Evolutionary conservation across 2,888 invertebrate genomes (phyloP).

Genomic region (Kuschelorhynchus macadamiae): DNA sequence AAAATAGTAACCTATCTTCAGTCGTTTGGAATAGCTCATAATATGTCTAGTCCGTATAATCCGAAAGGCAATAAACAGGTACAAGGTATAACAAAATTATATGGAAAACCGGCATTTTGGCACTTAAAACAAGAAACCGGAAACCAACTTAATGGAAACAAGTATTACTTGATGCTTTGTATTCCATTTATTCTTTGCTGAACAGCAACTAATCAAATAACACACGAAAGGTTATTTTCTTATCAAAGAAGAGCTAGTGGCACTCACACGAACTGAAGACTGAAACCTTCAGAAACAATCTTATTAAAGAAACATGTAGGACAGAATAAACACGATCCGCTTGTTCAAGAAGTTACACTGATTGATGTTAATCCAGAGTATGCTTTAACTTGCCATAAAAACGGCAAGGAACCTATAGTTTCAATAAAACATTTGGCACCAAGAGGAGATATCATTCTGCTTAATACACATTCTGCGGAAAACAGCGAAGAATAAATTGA

Average conservation of each 20-base stretch:
- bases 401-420: neutral
- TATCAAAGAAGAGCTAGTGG: too few species aligned
- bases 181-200: neutral
- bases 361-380: constrained; percentile 2
- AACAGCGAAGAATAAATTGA: too few species aligned
- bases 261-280: too few species aligned
- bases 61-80: too few species aligned
- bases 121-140: neutral
- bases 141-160: neutral
- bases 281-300: neutral
- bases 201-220: neutral
- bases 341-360: neutral
- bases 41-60: too few species aligned
- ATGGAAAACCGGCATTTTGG: neutral
- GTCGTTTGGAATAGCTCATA: too few species aligned
- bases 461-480: too few species aligned
- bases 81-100: too few species aligned
- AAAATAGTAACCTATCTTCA: too few species aligned
- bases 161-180: neutral
- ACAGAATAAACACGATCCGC: neutral
- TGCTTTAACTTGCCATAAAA: neutral
- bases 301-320: neutral
- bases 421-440: too few species aligned
- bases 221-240: too few species aligned
- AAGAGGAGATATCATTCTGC: too few species aligned